These are phyloP conservation scores for Erannis defoliaria DNA, from an alignment of 2,888 invertebrate genomes.

Conservation along the genomic window DNA sequence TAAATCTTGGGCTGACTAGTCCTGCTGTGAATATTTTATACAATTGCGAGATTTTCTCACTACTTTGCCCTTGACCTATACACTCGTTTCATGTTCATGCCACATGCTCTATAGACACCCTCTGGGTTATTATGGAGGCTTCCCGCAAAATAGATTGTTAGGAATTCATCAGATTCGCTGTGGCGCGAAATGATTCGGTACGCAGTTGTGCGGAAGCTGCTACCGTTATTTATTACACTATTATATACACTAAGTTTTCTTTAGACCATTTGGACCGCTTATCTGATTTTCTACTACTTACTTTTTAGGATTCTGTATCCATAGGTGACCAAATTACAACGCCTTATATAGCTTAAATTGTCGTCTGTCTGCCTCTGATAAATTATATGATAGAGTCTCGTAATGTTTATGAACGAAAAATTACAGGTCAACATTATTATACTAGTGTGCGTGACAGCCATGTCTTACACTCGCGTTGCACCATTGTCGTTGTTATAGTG, in stretches of 20 bases:
- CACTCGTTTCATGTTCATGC: constrained; percentile 20
- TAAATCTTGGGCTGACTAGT: background rate
- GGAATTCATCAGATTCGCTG: constrained; percentile 51
- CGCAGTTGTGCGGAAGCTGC: constrained; percentile 42
- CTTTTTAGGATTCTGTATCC: background rate
- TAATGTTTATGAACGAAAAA: no score
- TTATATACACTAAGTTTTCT: background rate
- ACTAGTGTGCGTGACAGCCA: no score
- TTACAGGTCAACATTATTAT: no score
- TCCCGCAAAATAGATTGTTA: constrained; percentile 47
- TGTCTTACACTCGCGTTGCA: no score
- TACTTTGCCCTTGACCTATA: background rate
- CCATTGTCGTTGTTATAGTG: no score
- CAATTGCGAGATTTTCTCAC: background rate
- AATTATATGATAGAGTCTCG: no score
- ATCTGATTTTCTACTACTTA: background rate
- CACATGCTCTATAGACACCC: constrained; percentile 14
- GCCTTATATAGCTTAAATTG: no score
- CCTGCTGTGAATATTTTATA: background rate
- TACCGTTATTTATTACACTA: constrained; percentile 23
- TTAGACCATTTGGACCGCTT: background rate
- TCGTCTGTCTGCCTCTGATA: no score
- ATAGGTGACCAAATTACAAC: no score
- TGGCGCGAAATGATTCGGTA: constrained; percentile 55
- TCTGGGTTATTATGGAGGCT: constrained; percentile 9